Evolutionary conservation across 2,797 vertebrate genomes (phyloP), one percentile per base, ranked within the genome.

Genomic region (Tympanoctomys barrerae): DNA sequence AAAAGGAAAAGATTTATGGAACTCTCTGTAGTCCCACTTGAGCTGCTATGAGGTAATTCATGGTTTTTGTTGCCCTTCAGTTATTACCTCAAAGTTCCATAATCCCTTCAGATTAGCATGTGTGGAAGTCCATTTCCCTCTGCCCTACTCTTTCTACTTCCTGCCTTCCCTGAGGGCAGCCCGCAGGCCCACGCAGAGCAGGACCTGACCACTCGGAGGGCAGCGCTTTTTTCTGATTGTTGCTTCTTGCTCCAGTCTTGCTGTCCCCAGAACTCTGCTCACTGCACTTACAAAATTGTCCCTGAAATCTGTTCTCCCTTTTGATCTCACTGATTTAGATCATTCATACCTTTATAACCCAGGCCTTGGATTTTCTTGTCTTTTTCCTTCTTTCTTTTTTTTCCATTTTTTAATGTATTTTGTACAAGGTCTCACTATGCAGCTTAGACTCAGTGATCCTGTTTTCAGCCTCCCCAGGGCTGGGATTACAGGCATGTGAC

Each of bases 291-390:
- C 19, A 24, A 59, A 89, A 61, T 42, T 33, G 7, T n/a, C 52
- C 57, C 36, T 90, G 91, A 75, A 86, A 54, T 46, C 81, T 94
- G 2, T 61, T 81, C 26, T 91, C 19, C 77, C 49, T 87, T 87
- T 26, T 10, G 62, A 28, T 73, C 54, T 94, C 31, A 26, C n/a
- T 95, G 70, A 85, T 89, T 80, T 77, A 68, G 57, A 61, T 68
- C 39, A 83, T 33, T 78, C 12, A 33, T 16, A 64, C 75, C 57
- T 57, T 31, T 89, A 14, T 87, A 79, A 79, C 2, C 28, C 82
- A 54, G 57, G 70, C 39, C 85, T 78, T 89, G 33, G 33, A 79
- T 82, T 96, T 97, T 46, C 75, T 62, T 89, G 1, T 78, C 49
- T 90, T 24, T 81, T 59, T 75, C 26, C 46, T 42, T 75, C 39